These are phyloP conservation scores for Otocyon megalotis DNA, from an alignment of 2,113 vertebrate species.

Conservation along the genomic window DNA sequence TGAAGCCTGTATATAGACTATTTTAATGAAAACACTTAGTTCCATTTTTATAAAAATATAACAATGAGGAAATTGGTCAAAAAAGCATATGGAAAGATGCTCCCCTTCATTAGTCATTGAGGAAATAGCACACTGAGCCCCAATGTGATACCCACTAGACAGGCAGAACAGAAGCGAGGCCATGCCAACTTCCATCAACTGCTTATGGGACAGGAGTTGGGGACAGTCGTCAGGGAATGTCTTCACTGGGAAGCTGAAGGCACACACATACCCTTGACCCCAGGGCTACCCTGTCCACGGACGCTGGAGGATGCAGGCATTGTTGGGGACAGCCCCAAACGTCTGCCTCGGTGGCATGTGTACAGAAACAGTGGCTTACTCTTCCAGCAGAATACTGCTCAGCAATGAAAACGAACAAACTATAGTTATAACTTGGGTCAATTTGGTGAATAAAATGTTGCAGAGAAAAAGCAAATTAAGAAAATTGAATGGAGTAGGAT, in stretches of 20 bases:
- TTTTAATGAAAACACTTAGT: background rate
- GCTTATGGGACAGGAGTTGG: fast-evolving
- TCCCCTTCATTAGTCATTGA: background rate
- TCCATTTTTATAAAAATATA: background rate
- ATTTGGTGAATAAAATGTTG: background rate
- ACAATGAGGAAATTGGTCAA: background rate
- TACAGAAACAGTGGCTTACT: fast-evolving
- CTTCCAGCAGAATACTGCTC: background rate
- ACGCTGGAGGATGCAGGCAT: fast-evolving
- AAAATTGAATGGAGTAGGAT: background rate
- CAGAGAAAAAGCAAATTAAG: background rate
- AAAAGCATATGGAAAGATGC: background rate
- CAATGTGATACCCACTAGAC: fast-evolving
- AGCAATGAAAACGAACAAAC: no score
- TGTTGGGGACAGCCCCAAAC: fast-evolving
- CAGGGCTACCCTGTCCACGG: background rate
- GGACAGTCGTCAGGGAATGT: fast-evolving
- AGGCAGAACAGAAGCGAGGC: background rate
- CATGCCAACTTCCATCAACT: background rate
- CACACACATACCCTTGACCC: background rate
- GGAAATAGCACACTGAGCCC: background rate
- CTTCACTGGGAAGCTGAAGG: background rate
- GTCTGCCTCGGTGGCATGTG: fast-evolving
- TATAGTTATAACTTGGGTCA: fast-evolving
- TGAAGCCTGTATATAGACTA: background rate